These are phyloP conservation scores for Odontomyia ornata DNA, from an alignment of 2,888 invertebrate species.

Conservation along the genomic window DNA sequence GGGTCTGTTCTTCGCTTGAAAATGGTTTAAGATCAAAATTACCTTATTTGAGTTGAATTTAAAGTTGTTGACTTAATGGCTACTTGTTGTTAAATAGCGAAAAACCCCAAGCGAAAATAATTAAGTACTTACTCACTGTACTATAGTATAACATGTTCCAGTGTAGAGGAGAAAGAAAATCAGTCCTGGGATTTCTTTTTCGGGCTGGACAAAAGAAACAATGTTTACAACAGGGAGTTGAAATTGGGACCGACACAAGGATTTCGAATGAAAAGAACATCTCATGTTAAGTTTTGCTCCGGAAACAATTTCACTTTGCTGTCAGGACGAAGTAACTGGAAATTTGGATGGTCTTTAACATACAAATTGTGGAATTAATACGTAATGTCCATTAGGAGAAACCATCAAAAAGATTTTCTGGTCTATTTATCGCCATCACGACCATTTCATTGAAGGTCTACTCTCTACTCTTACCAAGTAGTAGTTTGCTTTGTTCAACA, in stretches of 20 bases:
- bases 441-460: neutral
- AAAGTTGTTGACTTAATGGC: constrained; percentile 48
- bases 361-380: constrained; percentile 40
- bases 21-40: constrained; percentile 48
- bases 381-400: constrained; percentile 28
- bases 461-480: neutral
- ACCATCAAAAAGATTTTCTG: constrained; percentile 35
- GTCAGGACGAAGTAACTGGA: constrained; percentile 35
- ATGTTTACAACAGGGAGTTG: neutral
- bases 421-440: constrained; percentile 12
- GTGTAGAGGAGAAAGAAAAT: neutral
- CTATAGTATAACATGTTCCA: constrained; percentile 18
- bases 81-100: constrained; percentile 46
- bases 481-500: constrained; percentile 10
- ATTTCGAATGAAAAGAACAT: constrained; percentile 28
- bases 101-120: constrained; percentile 44
- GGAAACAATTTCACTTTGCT: constrained; percentile 27
- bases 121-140: constrained; percentile 42
- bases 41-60: constrained; percentile 48
- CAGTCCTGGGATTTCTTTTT: neutral
- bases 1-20: neutral
- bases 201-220: neutral
- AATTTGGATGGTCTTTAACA: constrained; percentile 44
- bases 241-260: neutral
- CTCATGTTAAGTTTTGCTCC: constrained; percentile 18